These are phyloP conservation scores for Astyanax mexicanus DNA, from an alignment of 2,797 vertebrate species.

Conservation along the genomic window DNA sequence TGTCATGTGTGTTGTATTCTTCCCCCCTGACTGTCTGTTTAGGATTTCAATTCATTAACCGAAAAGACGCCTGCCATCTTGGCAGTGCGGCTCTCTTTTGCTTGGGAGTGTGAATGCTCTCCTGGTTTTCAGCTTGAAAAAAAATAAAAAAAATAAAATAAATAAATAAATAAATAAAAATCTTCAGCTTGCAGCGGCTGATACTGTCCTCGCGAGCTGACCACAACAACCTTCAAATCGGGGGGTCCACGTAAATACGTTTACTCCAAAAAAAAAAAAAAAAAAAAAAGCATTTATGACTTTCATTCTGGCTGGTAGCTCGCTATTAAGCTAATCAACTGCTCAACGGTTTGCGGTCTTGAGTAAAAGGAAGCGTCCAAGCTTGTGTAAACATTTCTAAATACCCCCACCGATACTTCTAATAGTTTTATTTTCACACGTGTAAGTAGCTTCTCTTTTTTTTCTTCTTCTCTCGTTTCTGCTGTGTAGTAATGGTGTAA, in stretches of 20 bases:
- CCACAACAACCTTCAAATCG: slow-evolving; percentile 62
- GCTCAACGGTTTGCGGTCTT: slow-evolving; percentile 79
- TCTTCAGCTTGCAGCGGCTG: slow-evolving; percentile 17
- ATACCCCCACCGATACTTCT: slow-evolving; percentile 73
- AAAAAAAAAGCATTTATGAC: slow-evolving; percentile 57
- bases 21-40: slow-evolving; percentile 48
- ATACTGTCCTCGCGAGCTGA: slow-evolving; percentile 40
- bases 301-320: slow-evolving; percentile 65
- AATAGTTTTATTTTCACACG: slow-evolving; percentile 75
- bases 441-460: too few species aligned
- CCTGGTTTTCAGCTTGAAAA: slow-evolving; percentile 20
- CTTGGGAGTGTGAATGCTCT: slow-evolving; percentile 20
- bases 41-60: slow-evolving; percentile 55
- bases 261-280: too few species aligned
- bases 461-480: too few species aligned
- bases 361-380: slow-evolving; percentile 74
- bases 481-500: slow-evolving; percentile 71
- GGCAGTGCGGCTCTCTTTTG: slow-evolving; percentile 38
- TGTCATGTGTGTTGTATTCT: slow-evolving; percentile 43
- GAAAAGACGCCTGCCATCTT: slow-evolving; percentile 50
- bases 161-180: too few species aligned
- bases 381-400: slow-evolving; percentile 80
- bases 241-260: slow-evolving; percentile 64
- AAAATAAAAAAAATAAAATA: too few species aligned
- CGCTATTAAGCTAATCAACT: slow-evolving; percentile 77